Percentiles rank a stretch among this genome's conserved stretches.
Evolutionary conservation across 2,797 vertebrate species (phyloP).

Genomic region (Hybognathus amarus): DNA sequence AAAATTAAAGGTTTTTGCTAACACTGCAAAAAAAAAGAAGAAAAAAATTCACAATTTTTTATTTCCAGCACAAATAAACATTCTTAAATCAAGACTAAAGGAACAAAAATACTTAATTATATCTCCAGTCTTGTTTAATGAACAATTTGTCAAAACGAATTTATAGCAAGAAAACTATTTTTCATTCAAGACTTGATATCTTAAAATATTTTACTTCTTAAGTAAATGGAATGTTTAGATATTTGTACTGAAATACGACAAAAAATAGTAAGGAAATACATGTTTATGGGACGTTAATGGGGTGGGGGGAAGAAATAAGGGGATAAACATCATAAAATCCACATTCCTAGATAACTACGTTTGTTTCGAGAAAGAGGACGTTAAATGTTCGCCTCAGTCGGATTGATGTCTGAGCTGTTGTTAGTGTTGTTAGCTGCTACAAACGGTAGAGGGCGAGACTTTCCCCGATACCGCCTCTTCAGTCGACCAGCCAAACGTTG

Average conservation of each 20-base stretch:
- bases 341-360: not conserved
- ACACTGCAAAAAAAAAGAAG: not conserved
- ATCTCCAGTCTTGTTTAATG: not conserved
- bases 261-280: too few relatives aligned
- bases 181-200: not conserved
- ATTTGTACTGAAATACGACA: not conserved
- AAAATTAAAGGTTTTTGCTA: not conserved
- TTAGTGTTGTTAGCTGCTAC: not conserved
- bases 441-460: conserved; percentile 35
- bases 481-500: conserved; percentile 70
- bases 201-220: not conserved
- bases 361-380: not conserved
- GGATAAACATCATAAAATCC: not conserved
- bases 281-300: too few relatives aligned
- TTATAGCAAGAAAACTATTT: too few relatives aligned
- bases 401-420: not conserved
- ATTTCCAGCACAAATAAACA: not conserved
- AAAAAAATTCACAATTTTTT: too few relatives aligned
- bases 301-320: not conserved
- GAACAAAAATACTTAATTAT: not conserved
- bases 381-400: not conserved
- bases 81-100: not conserved
- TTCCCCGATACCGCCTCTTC: conserved; percentile 63
- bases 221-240: not conserved
- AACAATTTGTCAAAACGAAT: not conserved